Evolutionary conservation across 2,888 invertebrate genomes (phyloP).

Genomic region (Drosophila kanekoi): DNA sequence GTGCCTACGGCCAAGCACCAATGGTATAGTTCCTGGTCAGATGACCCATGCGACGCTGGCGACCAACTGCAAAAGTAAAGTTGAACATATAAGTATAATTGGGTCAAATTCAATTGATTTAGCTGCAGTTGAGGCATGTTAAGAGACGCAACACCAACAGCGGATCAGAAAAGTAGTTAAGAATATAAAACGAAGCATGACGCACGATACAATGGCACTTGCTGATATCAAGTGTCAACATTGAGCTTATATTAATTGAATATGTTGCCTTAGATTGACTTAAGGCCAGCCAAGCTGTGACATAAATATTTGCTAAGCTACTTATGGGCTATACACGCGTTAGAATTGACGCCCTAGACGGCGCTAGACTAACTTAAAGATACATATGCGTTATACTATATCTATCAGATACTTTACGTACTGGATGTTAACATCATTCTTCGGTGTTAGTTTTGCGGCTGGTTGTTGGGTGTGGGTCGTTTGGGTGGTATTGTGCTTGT

Average conservation of each 20-base stretch:
- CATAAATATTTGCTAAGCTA: constrained; percentile 50
- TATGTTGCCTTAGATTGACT: constrained; percentile 35
- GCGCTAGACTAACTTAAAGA: constrained; percentile 21
- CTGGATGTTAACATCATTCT: constrained; percentile 75
- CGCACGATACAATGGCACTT: constrained; percentile 45
- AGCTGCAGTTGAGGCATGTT: constrained; percentile 12
- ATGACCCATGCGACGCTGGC: constrained; percentile 92
- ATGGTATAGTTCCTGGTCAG: constrained; percentile 93
- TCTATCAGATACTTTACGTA: constrained; percentile 67
- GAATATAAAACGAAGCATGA: constrained; percentile 33
- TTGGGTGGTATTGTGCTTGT: constrained; percentile 42
- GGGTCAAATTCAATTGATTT: constrained; percentile 22
- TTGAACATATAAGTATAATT: constrained; percentile 20
- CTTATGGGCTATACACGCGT: constrained; percentile 43
- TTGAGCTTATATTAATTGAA: constrained; percentile 17
- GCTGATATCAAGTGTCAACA: constrained; percentile 58
- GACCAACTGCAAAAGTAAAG: constrained; percentile 84
- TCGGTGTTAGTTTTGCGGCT: constrained; percentile 75
- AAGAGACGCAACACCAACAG: constrained; percentile 60
- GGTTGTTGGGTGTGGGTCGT: constrained; percentile 57
- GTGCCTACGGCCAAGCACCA: constrained; percentile 85
- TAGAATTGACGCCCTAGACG: constrained; percentile 24
- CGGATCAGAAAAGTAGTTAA: constrained; percentile 37
- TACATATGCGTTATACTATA: constrained; percentile 23
- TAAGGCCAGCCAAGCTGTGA: constrained; percentile 42